Evolutionary conservation across 2,797 vertebrate species (phyloP), one percentile per base, ranked within the genome.

Genomic region (Coendou prehensilis): DNA sequence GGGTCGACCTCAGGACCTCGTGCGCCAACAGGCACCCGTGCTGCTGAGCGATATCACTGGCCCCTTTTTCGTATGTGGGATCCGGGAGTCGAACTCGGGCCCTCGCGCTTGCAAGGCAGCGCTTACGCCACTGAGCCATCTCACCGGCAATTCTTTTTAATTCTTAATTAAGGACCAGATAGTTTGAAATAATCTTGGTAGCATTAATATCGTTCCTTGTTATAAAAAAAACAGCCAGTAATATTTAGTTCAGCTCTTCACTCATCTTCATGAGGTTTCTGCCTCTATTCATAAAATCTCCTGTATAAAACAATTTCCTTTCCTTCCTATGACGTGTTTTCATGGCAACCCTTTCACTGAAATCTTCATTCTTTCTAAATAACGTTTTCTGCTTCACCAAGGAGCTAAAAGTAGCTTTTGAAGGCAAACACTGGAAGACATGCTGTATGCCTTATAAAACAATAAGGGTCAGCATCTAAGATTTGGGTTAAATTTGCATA

Each of bases 281-380:
- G 28, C 26, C 22, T 89, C 69, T 85, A 61, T 75, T 33, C 41
- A 75, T 41, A 79, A 88, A 78, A 30, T 79, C 4, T 75, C 54
- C 13, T 47, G 69, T 73, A 47, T 0, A 14, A 57, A 75, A 79
- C 20, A 45, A 13, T 3, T 76, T 20, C 22, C 61, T 69, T 91
- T 93, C 11, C 54, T 67, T 71, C 41, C 41, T 84, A 33, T 64
- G 57, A 79, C 41, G 52, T 28, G 10, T 93, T 84, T 93, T 92
- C 30, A 87, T 64, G 57, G 54, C 64, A 96, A 57, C 26, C 14
- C 28, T 95, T 67, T 47, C 54, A 87, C 0, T n/a, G 30, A 96
- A 97, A 95, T 7, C n/a, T 54, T 64, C 61, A 37, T 89, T 93
- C 64, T 87, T 80, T 75, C 33, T 41, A 90, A 96, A 87, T 83